phyloP scores from a whole-genome alignment of 2,888 invertebrate species.

The Drosophila buzzatii region DNA sequence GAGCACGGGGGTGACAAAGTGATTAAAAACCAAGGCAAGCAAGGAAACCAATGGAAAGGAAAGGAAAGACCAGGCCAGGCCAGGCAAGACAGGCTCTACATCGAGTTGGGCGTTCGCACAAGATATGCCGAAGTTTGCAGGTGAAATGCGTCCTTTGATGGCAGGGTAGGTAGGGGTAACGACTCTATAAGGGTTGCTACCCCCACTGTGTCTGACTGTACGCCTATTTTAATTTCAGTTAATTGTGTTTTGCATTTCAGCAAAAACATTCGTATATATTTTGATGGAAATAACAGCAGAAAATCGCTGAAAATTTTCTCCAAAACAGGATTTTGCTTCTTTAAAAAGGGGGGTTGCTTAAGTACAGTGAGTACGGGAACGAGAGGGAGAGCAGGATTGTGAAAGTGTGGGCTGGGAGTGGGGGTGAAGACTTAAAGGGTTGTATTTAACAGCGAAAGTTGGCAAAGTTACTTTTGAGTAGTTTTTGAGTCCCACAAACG shows the following conservation, averaged over 20 bases:
- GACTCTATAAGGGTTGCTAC: conserved; percentile 67
- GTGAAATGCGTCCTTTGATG: conserved; percentile 31
- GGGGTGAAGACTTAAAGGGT: conserved; percentile 39
- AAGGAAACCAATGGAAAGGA: conserved; percentile 31
- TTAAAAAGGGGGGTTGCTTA: not conserved
- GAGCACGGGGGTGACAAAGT: conserved; percentile 73
- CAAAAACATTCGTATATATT: conserved; percentile 73
- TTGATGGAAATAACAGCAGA: conserved; percentile 74
- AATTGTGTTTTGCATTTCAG: conserved; percentile 74
- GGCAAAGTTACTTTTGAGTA: conserved; percentile 48
- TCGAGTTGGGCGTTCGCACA: conserved; percentile 38
- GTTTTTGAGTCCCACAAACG: conserved; percentile 32
- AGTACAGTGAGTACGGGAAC: conserved; percentile 6
- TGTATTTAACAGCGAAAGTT: conserved; percentile 42
- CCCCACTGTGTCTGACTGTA: conserved; percentile 31
- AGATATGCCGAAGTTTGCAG: conserved; percentile 52
- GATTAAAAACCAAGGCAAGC: conserved; percentile 76
- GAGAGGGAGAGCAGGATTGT: no score
- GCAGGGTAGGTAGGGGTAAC: conserved; percentile 15
- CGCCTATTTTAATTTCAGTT: conserved; percentile 79
- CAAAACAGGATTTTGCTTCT: conserved; percentile 15
- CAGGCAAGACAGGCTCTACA: conserved; percentile 34
- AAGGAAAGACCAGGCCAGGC: not conserved
- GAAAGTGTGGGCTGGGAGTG: no score
- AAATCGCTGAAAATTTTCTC: conserved; percentile 70